Evolutionary conservation across 1,140 invertebrate species (phyloP).

Genomic region (Bombus ignitus): DNA sequence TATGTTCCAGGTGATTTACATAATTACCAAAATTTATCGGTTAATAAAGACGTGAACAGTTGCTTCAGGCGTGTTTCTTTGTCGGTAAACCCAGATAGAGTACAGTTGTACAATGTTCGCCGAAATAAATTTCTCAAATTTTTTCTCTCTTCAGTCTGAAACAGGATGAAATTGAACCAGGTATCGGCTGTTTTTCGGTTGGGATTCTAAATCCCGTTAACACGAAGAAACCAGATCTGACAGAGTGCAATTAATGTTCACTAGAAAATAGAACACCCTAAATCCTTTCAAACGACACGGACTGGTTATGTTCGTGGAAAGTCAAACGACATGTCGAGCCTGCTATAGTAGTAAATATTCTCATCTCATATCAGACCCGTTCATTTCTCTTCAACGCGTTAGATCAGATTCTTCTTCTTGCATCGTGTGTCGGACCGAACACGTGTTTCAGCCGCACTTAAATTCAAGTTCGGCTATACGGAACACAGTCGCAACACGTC

Average conservation of each 20-base stretch:
- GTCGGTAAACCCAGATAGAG: background rate
- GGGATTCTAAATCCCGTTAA: background rate
- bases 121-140: constrained; percentile 8
- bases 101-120: background rate
- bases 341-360: constrained; percentile 1
- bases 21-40: constrained; percentile 38
- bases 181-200: background rate
- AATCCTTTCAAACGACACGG: background rate
- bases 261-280: background rate
- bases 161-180: background rate
- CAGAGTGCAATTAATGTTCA: background rate
- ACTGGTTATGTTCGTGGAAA: background rate
- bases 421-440: background rate
- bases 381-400: no score
- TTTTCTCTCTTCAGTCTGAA: no score
- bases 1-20: constrained; percentile 52
- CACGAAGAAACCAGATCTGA: constrained; percentile 3
- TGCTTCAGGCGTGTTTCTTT: background rate
- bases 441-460: background rate
- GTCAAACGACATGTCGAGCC: background rate
- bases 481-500: background rate
- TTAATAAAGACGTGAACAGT: constrained; percentile 13
- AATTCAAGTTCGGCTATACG: background rate
- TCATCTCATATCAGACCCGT: background rate
- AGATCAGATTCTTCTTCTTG: background rate